Base-by-base conservation (phyloP, 2,888 invertebrate genomes). In the Melinopterus prodromus region DNA sequence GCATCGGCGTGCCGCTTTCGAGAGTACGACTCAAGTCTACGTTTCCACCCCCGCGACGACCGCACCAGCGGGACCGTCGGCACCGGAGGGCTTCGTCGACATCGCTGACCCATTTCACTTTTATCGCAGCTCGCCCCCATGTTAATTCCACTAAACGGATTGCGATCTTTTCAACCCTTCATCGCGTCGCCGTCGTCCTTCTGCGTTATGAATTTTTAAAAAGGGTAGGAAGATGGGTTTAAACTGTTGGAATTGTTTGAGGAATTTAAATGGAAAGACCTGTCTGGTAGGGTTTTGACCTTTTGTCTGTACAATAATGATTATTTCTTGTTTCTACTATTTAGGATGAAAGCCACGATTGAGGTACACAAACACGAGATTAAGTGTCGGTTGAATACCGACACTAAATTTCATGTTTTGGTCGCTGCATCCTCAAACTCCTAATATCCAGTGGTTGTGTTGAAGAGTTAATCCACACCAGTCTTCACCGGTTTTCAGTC, bases 31-130 rank as follows among this genome's bases (percentile, higher is more conserved):
- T 53, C 2, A 26, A 26, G 26, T 26, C 26, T 26, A 26, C 37
- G 37, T 74, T 37, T 35, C 35, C 36, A 74, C 74, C n/a, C 74
- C 74, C 36, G 35, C 36, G 35, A 35, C n/a, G 36, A 37, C 37
- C 74, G 37, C 37, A 36, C 35, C 71, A 15, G 26, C 26, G 26
- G 26, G 26, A 26, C 26, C 53, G 53, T 12, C 53, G 53, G 53
- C 53, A 53, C 53, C 53, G 53, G 53, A 53, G 53, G 53, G 53
- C 53, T 53, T 53, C 53, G 53, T 53, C 53, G 53, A 53, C 53
- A 53, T 12, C 53, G 53, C 53, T 53, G 53, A 53, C 53, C 53
- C 53, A 53, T 53, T 53, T 53, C 53, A 53, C 53, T 53, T 53
- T 53, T 53, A 53, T 53, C 53, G 53, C 53, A 53, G 53, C 53